Evolutionary conservation across 2,113 vertebrate genomes (phyloP), one percentile per base, ranked within the genome.

Genomic region (Malurus melanocephalus): DNA sequence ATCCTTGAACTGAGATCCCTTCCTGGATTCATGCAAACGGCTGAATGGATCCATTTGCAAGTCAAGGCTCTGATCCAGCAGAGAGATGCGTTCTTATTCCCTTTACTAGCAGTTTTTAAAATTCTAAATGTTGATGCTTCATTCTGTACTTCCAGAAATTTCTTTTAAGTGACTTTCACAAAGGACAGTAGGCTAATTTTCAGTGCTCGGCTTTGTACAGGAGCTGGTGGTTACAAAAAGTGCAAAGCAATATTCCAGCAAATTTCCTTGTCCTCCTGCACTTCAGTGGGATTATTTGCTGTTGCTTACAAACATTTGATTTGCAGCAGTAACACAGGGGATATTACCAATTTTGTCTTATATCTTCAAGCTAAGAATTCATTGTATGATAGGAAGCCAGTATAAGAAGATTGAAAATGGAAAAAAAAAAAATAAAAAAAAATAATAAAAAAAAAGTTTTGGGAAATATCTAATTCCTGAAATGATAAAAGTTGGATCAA

Each of bases 91-190:
- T 79, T 64, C 66, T 49, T 61, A 57, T 16, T 85, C 62, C 55
- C 51, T 73, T 87, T 66, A 21, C 46, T 55, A 81, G 49, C 15
- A 62, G 15, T 13, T 75, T 80, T 81, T 60, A 75, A 84, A 90
- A 79, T 51, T 86, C 55, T 68, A 75, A 81, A 84, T 66, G 62
- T 79, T 90, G 53, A 57, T 32, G 56, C 22, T 77, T 62, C 51
- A 68, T 88, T 90, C 88, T 78, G 57, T 55, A 84, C 30, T 78
- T 77, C 68, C 57, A 75, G 51, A 65, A 81, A 33, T 62, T 91
- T 77, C 45, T 89, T 85, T 71, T 40, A 78, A 90, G 74, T 59
- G 69, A 86, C 69, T 86, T 94, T 80, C 73, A 86, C 69, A 80
- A 86, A 90, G 69, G 77, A 83, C 26, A 49, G 49, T 46, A 32